Conservation (phyloP, 2,888 invertebrate genomes). For the Drosophila putrida region DNA sequence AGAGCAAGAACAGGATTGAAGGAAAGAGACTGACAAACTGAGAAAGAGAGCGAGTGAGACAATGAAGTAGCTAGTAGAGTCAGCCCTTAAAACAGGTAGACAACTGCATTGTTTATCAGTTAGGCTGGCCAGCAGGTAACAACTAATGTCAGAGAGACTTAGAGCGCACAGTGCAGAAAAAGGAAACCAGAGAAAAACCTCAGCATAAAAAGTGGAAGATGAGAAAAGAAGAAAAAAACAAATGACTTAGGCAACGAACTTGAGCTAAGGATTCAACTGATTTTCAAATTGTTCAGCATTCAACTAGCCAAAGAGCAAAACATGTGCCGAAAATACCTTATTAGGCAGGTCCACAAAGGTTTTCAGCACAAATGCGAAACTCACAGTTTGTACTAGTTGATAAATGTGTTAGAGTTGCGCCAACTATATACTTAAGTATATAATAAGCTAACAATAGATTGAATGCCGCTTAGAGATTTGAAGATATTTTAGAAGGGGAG, state of each 20-base stretch:
- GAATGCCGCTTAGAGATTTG: neutral
- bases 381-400: neutral
- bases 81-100: slow-evolving; percentile 71
- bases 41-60: slow-evolving; percentile 5
- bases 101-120: slow-evolving; percentile 73
- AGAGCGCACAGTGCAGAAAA: slow-evolving; percentile 26
- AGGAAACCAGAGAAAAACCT: neutral
- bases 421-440: neutral
- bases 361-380: neutral
- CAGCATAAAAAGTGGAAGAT: neutral
- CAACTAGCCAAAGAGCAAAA: slow-evolving; percentile 5
- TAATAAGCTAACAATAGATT: neutral
- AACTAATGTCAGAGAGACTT: slow-evolving; percentile 52
- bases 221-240: slow-evolving; percentile 13
- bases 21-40: neutral
- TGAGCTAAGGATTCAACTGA: slow-evolving; percentile 33
- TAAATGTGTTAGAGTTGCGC: neutral
- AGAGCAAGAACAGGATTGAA: slow-evolving; percentile 8
- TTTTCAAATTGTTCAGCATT: slow-evolving; percentile 37
- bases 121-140: slow-evolving; percentile 59
- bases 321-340: slow-evolving; percentile 29
- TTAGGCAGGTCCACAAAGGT: slow-evolving; percentile 20
- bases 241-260: slow-evolving; percentile 62
- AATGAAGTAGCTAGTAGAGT: slow-evolving; percentile 20
- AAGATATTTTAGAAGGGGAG: neutral